These are phyloP conservation scores for Seira musarum DNA, from an alignment of 2,888 invertebrate genomes.

Conservation along the genomic window DNA sequence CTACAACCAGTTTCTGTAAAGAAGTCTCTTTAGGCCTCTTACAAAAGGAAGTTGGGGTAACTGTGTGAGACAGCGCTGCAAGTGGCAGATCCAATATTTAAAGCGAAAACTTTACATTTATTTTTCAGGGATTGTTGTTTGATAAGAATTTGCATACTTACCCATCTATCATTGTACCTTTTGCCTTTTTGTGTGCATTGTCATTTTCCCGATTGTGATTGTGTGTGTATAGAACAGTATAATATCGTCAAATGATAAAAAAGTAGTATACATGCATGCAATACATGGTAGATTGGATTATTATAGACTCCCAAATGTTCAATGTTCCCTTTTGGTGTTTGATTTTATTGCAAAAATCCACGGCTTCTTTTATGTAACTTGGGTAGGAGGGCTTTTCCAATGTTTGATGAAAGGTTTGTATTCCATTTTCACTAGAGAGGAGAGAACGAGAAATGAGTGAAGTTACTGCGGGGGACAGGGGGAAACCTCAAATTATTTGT, in stretches of 20 bases:
- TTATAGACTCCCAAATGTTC: not conserved
- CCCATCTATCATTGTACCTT: slow-evolving; percentile 5
- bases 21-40: too few relatives aligned
- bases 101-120: slow-evolving; percentile 11
- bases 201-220: not conserved
- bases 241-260: not conserved
- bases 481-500: not conserved
- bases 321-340: not conserved
- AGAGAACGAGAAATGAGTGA: too few relatives aligned
- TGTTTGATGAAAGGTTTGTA: too few relatives aligned
- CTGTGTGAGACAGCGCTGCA: too few relatives aligned
- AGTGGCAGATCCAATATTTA: slow-evolving; percentile 27
- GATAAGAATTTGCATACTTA: slow-evolving; percentile 14
- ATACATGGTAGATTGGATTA: too few relatives aligned
- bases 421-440: not conserved
- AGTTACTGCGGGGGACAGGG: not conserved
- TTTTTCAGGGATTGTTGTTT: not conserved
- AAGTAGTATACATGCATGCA: too few relatives aligned
- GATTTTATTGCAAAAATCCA: not conserved
- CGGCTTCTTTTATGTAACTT: not conserved
- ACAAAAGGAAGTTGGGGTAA: too few relatives aligned
- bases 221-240: too few relatives aligned
- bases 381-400: too few relatives aligned
- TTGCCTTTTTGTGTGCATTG: not conserved
- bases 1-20: too few relatives aligned